phyloP scores from a whole-genome alignment of 2,113 vertebrate species.

The Turdus rufiventris region DNA sequence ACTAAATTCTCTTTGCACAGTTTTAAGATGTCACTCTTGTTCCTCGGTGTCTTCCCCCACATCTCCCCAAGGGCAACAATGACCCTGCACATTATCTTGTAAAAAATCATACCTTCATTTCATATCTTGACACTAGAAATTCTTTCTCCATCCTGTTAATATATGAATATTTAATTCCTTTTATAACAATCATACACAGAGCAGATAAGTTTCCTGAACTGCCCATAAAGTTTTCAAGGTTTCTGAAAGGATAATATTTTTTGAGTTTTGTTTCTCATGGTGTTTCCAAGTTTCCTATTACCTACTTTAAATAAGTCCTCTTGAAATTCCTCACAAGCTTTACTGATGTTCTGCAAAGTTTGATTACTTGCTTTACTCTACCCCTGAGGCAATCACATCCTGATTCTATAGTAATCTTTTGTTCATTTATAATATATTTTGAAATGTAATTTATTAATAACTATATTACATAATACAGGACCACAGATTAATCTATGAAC shows the following conservation, averaged over 20 bases:
- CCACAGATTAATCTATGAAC: background rate
- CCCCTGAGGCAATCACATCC: background rate
- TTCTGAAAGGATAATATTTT: background rate
- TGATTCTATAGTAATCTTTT: background rate
- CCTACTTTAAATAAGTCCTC: background rate
- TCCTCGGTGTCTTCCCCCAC: background rate
- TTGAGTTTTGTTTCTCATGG: background rate
- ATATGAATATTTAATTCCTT: background rate
- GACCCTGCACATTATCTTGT: background rate
- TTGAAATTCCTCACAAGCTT: background rate
- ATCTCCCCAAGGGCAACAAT: background rate
- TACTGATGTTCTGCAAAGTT: slow-evolving; percentile 17
- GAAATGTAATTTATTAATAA: slow-evolving; percentile 32
- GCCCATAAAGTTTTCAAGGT: background rate
- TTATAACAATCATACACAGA: background rate
- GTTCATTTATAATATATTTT: slow-evolving; percentile 27
- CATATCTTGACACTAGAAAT: background rate
- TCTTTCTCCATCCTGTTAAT: background rate
- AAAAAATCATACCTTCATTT: background rate
- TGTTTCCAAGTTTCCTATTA: background rate
- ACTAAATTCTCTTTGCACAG: background rate
- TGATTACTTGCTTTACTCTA: slow-evolving; percentile 5
- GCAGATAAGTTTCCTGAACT: background rate
- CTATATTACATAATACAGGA: background rate
- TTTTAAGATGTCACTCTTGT: background rate